Evolutionary conservation across 2,888 invertebrate species (phyloP), one percentile per base, ranked within the genome.

Genomic region (Bombylius discolor): DNA sequence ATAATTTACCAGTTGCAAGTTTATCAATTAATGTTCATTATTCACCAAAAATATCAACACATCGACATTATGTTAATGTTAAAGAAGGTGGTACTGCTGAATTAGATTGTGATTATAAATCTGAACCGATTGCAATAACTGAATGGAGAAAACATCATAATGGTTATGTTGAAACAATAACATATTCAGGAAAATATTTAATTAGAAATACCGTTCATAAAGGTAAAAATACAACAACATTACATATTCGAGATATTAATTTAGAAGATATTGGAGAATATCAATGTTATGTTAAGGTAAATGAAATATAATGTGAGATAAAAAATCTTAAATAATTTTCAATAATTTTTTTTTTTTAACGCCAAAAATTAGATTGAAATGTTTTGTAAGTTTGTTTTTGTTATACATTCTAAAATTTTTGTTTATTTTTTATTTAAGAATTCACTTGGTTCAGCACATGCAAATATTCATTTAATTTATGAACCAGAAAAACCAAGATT

Each of bases 261-360:
- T 70, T 73, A 48, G 68, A 76, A 0, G 89, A 91, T 72, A 79
- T 88, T 59, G 90, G 88, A 0, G 81, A 82, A 67, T 90, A 89
- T 68, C 79, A 83, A 3, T 90, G 90, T 69, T 75, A 82, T 56
- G 88, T 67, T 32, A 66, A 68, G 62, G 67, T 67, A 62, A 53
- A 52, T 53, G 23, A 23, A 23, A 23, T 23, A 23, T 23, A 23
- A 23, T 23, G 3, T 23, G 23, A 23, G 3, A 23, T 23, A 23
- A 23, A 23, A 23, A 23, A 23, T 23, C 1, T 33, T 9, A 7
- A 31, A 7, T 23, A 47, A 7, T 9, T 49, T 49, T 12, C 8
- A 33, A 31, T 33, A 6, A 23, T 49, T 34, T 33, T 49, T 34
- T 34, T 34, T 49, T 49, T 23, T 23, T 23, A 23, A 23, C 23